Conservation (phyloP, 2,797 vertebrate genomes). For the Gadopsis bispinosus region DNA sequence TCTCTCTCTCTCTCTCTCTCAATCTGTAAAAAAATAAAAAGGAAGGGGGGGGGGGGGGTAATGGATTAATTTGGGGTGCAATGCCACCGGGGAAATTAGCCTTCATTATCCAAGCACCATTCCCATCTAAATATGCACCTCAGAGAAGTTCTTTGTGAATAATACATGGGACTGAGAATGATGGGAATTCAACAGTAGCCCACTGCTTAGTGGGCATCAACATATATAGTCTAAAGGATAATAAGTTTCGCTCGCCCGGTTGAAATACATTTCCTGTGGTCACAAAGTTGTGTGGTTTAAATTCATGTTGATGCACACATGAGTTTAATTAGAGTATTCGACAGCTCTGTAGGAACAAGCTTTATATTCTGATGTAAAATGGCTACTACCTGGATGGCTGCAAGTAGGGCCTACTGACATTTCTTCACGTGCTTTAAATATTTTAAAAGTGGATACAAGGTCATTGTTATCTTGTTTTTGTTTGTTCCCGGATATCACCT, state of each 20-base stretch:
- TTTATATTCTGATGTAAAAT: background rate
- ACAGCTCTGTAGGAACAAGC: background rate
- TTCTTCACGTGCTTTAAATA: background rate
- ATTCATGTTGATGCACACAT: background rate
- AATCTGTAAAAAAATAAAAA: background rate
- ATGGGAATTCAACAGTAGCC: conserved; percentile 53
- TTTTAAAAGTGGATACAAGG: background rate
- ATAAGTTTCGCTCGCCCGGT: background rate
- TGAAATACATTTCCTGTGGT: background rate
- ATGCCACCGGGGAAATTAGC: conserved; percentile 61
- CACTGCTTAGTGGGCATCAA: conserved; percentile 17
- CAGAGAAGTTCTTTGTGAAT: background rate
- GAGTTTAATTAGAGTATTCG: background rate
- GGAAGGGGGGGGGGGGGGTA: conserved; percentile 12
- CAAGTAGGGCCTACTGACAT: background rate
- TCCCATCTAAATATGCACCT: conserved; percentile 51
- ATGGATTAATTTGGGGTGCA: conserved; percentile 41
- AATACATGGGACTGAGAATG: conserved; percentile 38
- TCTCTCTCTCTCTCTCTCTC: background rate
- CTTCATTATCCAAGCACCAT: conserved; percentile 44
- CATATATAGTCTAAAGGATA: background rate
- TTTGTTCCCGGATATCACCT: conserved; percentile 20
- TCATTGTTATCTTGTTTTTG: background rate
- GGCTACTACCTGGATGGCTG: background rate
- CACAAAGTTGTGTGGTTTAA: background rate